These are phyloP conservation scores for Yponomeuta evonymella DNA, from an alignment of 2,888 invertebrate species.

Conservation along the genomic window DNA sequence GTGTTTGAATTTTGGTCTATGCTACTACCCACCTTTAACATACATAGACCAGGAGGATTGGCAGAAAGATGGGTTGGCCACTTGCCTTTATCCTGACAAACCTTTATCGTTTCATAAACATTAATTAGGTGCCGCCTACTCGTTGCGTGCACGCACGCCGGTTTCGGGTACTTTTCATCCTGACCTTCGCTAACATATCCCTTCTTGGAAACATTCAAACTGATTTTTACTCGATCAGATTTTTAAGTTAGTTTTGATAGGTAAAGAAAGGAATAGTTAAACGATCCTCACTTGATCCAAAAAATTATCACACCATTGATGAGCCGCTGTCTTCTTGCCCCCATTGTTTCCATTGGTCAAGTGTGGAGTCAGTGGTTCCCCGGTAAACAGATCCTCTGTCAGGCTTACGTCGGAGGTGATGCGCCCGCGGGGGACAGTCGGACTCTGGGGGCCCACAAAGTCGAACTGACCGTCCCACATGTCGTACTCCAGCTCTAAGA, in stretches of 20 bases:
- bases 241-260: too few relatives aligned
- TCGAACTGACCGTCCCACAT: conserved; percentile 94
- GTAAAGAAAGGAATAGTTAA: not conserved
- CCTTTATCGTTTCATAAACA: too few relatives aligned
- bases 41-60: too few relatives aligned
- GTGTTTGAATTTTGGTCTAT: too few relatives aligned
- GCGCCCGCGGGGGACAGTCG: conserved; percentile 48
- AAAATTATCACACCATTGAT: conserved; percentile 77
- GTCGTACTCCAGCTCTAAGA: conserved; percentile 86
- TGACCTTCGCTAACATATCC: too few relatives aligned
- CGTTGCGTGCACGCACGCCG: too few relatives aligned
- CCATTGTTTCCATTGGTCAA: conserved; percentile 69
- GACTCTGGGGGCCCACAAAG: conserved; percentile 81
- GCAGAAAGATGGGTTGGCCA: too few relatives aligned
- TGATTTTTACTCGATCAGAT: too few relatives aligned
- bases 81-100: too few relatives aligned
- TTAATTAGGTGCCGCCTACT: too few relatives aligned
- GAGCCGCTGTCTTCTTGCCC: conserved; percentile 72
- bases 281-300: conserved; percentile 75
- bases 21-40: not conserved
- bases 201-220: too few relatives aligned
- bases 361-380: conserved; percentile 64
- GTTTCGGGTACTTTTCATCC: too few relatives aligned
- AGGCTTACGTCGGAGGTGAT: conserved; percentile 60
- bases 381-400: conserved; percentile 68